Evolutionary conservation across 2,113 vertebrate species (phyloP), one percentile per base, ranked within the genome.

Genomic region (Oplegnathus fasciatus): DNA sequence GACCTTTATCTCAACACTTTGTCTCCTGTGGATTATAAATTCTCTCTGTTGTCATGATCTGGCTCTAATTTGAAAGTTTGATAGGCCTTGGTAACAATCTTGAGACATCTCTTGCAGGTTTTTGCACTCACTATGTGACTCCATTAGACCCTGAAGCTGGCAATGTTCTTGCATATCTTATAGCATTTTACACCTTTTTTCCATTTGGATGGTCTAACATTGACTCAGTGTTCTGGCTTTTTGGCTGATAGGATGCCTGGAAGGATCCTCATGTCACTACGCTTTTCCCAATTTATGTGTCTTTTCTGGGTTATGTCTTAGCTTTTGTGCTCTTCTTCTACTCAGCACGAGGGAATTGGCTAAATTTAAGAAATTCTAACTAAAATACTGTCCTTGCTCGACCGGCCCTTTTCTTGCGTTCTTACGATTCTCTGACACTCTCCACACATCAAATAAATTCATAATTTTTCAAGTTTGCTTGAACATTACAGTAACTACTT

Each of bases 101-200:
- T 28, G 3, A 40, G 30, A 62, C 30, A 9, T 14, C 30, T 64
- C 48, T n/a, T 8, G 40, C 20, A 28, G 67, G 44, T 34, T 65
- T n/a, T 46, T 28, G 26, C 26, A 20, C 69, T 55, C 20, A 9
- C 40, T 28, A 0, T n/a, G 48, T 14, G 72, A 78, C 60, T 82
- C 46, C 28, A 30, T 62, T 60, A 62, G 32, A 52, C 15, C 78
- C 28, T 73, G 44, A 67, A 17, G 48, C 68, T 22, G 34, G n/a
- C 24, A 22, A 13, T 20, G 69, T 62, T 75, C 28, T 48, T 0
- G 20, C 22, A 52, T 18, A 64, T 52, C 28, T 76, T 42, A 22
- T 28, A 32, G 60, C 55, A 60, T 54, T 42, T 67, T 65, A 54
- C 62, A 14, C 3, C 3, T n/a, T 13, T 37, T 37, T 42, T 60